phyloP scores from a whole-genome alignment of 2,888 invertebrate species.

The Apamea anceps region DNA sequence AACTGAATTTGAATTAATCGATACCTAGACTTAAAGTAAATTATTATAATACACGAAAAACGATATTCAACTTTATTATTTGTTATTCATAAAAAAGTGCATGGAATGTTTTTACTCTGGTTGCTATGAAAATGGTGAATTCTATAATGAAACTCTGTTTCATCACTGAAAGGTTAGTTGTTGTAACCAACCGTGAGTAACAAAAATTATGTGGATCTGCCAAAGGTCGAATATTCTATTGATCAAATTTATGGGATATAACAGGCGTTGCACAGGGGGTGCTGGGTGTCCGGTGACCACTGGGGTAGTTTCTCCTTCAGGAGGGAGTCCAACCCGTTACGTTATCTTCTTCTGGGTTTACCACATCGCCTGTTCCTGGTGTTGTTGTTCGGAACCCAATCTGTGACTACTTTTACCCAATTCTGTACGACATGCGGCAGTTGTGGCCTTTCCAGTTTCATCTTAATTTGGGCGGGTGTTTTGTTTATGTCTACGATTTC shows the following conservation, averaged over 20 bases:
- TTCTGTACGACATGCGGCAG: neutral
- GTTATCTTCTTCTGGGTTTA: neutral
- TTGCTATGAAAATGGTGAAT: neutral
- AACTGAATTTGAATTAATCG: slow-evolving; percentile 28
- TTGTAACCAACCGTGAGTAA: no score
- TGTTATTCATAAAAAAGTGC: slow-evolving; percentile 16
- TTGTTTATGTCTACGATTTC: neutral
- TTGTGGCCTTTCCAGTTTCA: neutral
- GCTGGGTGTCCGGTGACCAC: neutral
- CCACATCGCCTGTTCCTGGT: neutral
- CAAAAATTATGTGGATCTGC: neutral
- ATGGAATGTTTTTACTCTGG: neutral
- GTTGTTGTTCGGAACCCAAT: neutral
- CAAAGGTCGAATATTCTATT: neutral
- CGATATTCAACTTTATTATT: slow-evolving; percentile 5
- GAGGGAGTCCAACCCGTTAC: neutral
- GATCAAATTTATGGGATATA: neutral
- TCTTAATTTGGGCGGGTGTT: no score
- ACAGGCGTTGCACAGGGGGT: neutral
- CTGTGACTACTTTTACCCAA: neutral
- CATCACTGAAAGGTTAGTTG: neutral
- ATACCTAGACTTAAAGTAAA: slow-evolving; percentile 17
- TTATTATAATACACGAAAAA: neutral
- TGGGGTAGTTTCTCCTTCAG: neutral
- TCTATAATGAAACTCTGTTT: neutral